Conservation (phyloP, 1,140 invertebrate species). For the Phortica variegata region DNA sequence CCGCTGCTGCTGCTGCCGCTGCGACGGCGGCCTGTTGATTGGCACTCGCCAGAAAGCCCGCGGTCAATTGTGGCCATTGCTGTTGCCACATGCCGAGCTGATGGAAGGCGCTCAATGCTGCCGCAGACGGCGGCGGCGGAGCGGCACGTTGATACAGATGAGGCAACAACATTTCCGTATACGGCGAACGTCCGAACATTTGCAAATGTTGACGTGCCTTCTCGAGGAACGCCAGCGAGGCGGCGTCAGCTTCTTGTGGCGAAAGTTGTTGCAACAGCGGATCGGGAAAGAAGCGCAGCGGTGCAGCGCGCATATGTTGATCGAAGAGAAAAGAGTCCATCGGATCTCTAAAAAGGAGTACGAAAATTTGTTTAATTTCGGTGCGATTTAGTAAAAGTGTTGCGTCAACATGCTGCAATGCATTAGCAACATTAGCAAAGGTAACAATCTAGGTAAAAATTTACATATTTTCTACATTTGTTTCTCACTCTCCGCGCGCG, state of each 20-base stretch:
- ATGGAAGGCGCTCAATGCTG: conserved; percentile 43
- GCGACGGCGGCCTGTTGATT: conserved; percentile 49
- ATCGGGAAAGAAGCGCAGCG: conserved; percentile 63
- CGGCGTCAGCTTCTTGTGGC: conserved; percentile 62
- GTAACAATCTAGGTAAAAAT: no score
- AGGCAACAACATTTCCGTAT: conserved; percentile 54
- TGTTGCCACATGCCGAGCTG: conserved; percentile 57
- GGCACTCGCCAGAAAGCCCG: conserved; percentile 51
- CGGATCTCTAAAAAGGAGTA: conserved; percentile 60
- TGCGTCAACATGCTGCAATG: no score
- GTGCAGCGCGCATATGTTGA: conserved; percentile 65
- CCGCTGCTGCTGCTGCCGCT: conserved; percentile 37
- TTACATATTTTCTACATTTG: no score
- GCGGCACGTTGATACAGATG: conserved; percentile 50
- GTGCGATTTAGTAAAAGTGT: no score
- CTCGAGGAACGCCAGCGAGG: conserved; percentile 62
- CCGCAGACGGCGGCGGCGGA: conserved; percentile 31
- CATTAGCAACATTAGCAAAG: no score
- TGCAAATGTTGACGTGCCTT: conserved; percentile 65
- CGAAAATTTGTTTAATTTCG: no score
- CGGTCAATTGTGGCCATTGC: conserved; percentile 55
- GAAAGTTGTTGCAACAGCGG: conserved; percentile 57
- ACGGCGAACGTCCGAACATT: conserved; percentile 60
- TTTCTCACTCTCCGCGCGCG: no score
- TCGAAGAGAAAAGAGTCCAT: conserved; percentile 69